Evolutionary conservation across 2,888 invertebrate species (phyloP).

Genomic region (Chesias legatella): DNA sequence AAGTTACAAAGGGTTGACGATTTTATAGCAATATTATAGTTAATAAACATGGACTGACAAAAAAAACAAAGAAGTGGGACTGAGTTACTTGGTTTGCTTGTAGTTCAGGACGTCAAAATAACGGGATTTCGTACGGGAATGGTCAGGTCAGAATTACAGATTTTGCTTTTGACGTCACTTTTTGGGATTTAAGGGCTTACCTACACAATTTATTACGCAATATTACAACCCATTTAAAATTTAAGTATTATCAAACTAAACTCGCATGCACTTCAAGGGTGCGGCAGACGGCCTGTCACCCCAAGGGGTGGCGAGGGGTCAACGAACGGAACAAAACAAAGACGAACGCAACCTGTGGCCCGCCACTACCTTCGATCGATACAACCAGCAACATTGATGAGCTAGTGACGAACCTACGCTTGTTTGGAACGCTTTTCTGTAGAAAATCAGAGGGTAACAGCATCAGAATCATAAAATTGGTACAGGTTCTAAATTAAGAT

Average conservation of each 20-base stretch:
- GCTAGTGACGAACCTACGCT: too few relatives aligned
- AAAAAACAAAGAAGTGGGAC: too few relatives aligned
- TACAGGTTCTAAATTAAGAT: too few relatives aligned
- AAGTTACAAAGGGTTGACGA: too few relatives aligned
- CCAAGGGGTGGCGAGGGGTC: constrained; percentile 46
- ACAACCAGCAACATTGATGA: constrained; percentile 16
- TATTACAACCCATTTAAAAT: constrained; percentile 25
- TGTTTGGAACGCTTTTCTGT: background rate
- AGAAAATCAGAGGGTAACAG: background rate
- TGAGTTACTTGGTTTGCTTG: too few relatives aligned
- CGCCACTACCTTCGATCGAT: constrained; percentile 25
- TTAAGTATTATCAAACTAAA: constrained; percentile 35
- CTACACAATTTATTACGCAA: background rate
- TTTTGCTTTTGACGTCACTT: too few relatives aligned
- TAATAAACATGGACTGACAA: too few relatives aligned
- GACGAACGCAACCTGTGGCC: constrained; percentile 53
- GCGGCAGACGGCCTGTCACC: constrained; percentile 59
- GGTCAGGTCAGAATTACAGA: too few relatives aligned
- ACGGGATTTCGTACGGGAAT: too few relatives aligned
- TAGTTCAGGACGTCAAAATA: too few relatives aligned
- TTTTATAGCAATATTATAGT: too few relatives aligned
- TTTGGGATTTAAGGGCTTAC: too few relatives aligned
- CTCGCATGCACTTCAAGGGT: constrained; percentile 49
- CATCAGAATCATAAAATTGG: background rate
- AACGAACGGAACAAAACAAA: constrained; percentile 70